phyloP scores from a whole-genome alignment of 2,113 vertebrate species.

The Sturnira hondurensis region DNA sequence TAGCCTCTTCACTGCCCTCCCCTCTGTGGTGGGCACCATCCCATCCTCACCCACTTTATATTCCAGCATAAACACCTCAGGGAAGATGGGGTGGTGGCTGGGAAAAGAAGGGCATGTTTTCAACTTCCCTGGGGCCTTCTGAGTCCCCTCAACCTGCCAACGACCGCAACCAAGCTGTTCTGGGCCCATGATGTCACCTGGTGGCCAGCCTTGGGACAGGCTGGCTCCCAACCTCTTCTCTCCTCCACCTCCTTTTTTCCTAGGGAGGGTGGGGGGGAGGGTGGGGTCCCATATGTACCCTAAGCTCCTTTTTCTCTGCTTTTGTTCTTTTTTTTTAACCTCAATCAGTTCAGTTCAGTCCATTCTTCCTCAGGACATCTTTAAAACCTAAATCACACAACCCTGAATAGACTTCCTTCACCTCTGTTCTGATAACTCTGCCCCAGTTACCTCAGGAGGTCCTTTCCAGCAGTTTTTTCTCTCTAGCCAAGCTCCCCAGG shows the following conservation, averaged over 20 bases:
- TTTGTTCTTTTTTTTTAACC: neutral
- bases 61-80: neutral
- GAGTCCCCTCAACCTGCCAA: neutral
- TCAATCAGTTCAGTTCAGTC: neutral
- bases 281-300: neutral
- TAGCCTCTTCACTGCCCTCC: neutral
- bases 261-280: neutral
- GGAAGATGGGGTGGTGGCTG: neutral
- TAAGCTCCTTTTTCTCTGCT: neutral
- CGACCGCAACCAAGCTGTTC: constrained; percentile 49
- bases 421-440: neutral
- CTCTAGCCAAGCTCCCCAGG: neutral
- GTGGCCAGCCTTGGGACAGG: neutral
- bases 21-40: neutral
- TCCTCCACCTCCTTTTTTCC: neutral
- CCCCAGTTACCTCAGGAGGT: neutral
- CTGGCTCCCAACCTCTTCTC: neutral
- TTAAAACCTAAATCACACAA: neutral
- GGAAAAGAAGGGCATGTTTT: neutral
- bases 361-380: neutral
- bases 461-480: neutral
- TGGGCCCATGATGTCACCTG: neutral
- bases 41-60: neutral
- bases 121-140: neutral
- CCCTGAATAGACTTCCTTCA: neutral